These are phyloP conservation scores for Oegoconia quadripuncta DNA, from an alignment of 2,888 invertebrate species.

Conservation along the genomic window DNA sequence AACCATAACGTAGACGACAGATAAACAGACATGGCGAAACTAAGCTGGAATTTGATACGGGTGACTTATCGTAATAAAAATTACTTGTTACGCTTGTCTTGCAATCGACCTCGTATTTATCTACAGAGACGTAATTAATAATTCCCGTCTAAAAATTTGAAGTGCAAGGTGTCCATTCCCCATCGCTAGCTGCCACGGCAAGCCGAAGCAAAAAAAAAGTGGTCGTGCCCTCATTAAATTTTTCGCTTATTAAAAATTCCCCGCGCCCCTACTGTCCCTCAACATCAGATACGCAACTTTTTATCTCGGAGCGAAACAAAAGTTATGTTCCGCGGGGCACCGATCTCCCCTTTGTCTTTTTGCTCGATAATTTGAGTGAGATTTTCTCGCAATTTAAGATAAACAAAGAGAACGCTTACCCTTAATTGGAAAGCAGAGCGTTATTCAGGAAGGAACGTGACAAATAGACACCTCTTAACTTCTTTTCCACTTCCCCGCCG, in stretches of 20 bases:
- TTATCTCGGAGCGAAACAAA: slow-evolving; percentile 67
- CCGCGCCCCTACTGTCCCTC: slow-evolving; percentile 57
- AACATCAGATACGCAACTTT: slow-evolving; percentile 70
- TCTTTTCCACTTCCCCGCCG: slow-evolving; percentile 74
- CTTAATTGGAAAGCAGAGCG: slow-evolving; percentile 79
- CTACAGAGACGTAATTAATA: slow-evolving; percentile 31
- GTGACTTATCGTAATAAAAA: background rate
- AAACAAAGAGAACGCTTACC: slow-evolving; percentile 79
- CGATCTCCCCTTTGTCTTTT: slow-evolving; percentile 71
- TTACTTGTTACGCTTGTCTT: background rate
- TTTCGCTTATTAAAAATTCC: slow-evolving; percentile 79
- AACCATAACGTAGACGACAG: too few relatives aligned
- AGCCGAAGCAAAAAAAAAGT: slow-evolving; percentile 60
- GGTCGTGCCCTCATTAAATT: slow-evolving; percentile 72
- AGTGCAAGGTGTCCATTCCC: slow-evolving; percentile 42
- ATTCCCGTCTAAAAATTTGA: slow-evolving; percentile 35
- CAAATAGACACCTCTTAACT: slow-evolving; percentile 80
- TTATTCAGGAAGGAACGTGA: slow-evolving; percentile 77
- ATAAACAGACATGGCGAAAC: too few relatives aligned
- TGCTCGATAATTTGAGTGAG: slow-evolving; percentile 79
- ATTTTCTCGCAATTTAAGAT: slow-evolving; percentile 80
- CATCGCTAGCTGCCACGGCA: slow-evolving; percentile 50
- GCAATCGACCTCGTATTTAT: background rate
- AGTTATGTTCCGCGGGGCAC: slow-evolving; percentile 66
- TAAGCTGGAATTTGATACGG: background rate